Conservation (phyloP, 2,888 invertebrate species). For the Drosophila neotestacea region DNA sequence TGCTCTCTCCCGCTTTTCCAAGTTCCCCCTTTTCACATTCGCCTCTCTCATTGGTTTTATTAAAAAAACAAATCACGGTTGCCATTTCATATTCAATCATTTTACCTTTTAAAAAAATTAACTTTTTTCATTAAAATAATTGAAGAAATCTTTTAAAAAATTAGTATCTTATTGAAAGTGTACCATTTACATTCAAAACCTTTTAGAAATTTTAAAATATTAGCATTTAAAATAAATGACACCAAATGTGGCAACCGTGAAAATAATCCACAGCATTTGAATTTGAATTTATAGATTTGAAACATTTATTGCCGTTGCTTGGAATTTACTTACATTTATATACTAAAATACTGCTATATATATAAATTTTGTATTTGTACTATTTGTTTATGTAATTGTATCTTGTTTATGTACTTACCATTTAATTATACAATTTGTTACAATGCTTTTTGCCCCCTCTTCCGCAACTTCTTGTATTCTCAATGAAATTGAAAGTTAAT, state of each 20-base stretch:
- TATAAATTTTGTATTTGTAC: constrained; percentile 28
- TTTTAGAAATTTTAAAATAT: too few relatives aligned
- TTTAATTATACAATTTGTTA: constrained; percentile 35
- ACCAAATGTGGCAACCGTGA: neutral
- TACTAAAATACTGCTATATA: constrained; percentile 1
- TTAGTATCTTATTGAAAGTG: neutral
- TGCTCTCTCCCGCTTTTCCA: constrained; percentile 10
- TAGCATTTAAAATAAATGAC: neutral
- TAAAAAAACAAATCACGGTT: constrained; percentile 14
- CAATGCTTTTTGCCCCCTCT: constrained; percentile 7
- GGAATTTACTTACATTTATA: constrained; percentile 63
- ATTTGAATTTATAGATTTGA: constrained; percentile 48
- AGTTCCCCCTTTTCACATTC: neutral
- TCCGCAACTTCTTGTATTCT: constrained; percentile 3
- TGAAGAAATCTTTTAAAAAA: neutral
- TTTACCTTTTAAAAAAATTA: neutral
- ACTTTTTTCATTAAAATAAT: neutral
- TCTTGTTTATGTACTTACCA: constrained; percentile 46
- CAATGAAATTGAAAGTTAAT: constrained; percentile 27
- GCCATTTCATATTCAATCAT: neutral
- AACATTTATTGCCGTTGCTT: constrained; percentile 63
- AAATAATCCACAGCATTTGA: constrained; percentile 25
- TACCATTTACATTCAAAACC: neutral
- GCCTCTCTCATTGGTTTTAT: constrained; percentile 37
- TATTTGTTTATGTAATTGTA: constrained; percentile 14